Percentiles rank a stretch among this genome's conserved stretches.
These are phyloP conservation scores for Diarsia dahlii DNA, from an alignment of 2,888 invertebrate species.

Conservation along the genomic window DNA sequence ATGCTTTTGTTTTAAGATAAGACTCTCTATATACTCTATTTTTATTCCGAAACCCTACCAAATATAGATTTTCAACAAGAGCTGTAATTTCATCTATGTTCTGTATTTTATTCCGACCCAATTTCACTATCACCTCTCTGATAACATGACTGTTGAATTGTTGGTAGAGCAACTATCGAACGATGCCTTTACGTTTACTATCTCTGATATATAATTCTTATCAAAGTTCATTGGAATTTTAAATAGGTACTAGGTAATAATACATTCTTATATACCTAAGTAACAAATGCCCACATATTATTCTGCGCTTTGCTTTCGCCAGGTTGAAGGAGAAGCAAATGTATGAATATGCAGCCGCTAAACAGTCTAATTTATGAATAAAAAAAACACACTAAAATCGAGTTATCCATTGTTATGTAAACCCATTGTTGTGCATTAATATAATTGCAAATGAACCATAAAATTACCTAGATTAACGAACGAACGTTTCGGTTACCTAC, in stretches of 20 bases:
- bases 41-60: neutral
- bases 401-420: neutral
- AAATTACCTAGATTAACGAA: no score
- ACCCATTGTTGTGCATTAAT: no score
- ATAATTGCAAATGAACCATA: no score
- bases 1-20: conserved; percentile 31
- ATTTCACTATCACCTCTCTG: conserved; percentile 16
- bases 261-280: no score
- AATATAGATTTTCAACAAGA: neutral
- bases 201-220: conserved; percentile 6
- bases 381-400: no score
- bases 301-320: no score
- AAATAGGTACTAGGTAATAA: neutral
- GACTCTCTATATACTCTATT: neutral
- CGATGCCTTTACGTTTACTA: conserved; percentile 1
- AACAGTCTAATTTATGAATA: no score
- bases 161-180: conserved; percentile 8
- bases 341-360: no score
- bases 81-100: neutral
- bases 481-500: neutral
- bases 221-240: conserved; percentile 6
- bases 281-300: no score
- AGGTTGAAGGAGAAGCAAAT: no score
- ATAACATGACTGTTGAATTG: neutral
- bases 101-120: neutral